Base-by-base conservation (phyloP, 2,888 invertebrate species). In the Cantharis flavilabris region DNA sequence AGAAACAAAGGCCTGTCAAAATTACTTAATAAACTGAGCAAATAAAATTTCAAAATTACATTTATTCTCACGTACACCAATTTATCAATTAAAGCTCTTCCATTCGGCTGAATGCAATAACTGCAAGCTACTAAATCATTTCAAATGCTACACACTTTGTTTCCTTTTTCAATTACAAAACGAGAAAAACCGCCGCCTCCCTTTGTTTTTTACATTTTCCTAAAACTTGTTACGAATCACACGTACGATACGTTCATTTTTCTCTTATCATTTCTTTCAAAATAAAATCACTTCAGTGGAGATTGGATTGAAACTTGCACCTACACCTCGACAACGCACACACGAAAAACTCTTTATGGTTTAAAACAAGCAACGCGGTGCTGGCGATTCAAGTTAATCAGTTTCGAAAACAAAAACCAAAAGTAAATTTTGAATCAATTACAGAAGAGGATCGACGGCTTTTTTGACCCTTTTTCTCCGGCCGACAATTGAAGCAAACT, bases 1-100 rank as follows among this genome's bases (percentile, higher is more conserved):
- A 69, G 65, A 71, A 73, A 67, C 62, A 67, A 73, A 73, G 73
- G 62, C 49, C 73, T 65, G 69, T 62, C 72, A 49, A 73, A 78
- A 75, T 78, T 78, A 78, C 76, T 78, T 78, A 78, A 76, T 76
- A 73, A 78, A 71, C 63, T 20, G 49, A 72, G 72, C 65, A 79
- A 74, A 76, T 73, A 76, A 79, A 76, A 72, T 79, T 79, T 71
- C 72, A 62, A 71, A 81, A 83, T 83, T 82, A 81, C 79, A 70
- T 83, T 81, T 80, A 73, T 79, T 80, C 79, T 84, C 86, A 86
- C 85, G 86, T 85, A 83, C 84, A 80, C 82, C 84, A 84, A 86
- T 86, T 86, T 86, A 86, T 86, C 86, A 87, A 86, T 86, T 86
- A 86, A 86, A 85, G 83, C 82, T 76, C 82, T 82, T 79, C 80